Conservation (phyloP, 1,140 invertebrate species). For the Myzus persicae region DNA sequence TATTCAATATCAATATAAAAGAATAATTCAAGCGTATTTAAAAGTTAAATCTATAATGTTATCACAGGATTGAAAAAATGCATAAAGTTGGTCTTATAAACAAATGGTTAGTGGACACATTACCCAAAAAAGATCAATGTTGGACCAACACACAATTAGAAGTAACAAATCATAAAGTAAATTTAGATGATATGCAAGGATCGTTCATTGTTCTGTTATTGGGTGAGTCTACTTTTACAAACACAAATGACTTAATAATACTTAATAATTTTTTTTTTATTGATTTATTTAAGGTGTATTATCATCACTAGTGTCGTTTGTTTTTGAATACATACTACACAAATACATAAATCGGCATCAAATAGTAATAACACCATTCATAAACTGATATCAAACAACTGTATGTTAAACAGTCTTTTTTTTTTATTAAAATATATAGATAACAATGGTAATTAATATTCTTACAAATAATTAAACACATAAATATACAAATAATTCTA, state of each 20-base stretch:
- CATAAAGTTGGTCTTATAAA: conserved; percentile 84
- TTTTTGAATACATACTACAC: conserved; percentile 32
- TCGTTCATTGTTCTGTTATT: conserved; percentile 83
- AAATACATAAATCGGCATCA: conserved; percentile 28
- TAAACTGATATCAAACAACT: conserved; percentile 26
- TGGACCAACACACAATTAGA: conserved; percentile 70
- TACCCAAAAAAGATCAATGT: conserved; percentile 83
- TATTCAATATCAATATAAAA: neutral
- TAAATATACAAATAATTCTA: neutral
- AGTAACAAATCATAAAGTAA: conserved; percentile 83
- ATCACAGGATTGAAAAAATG: conserved; percentile 75
- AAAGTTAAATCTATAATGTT: neutral
- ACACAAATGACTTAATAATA: neutral
- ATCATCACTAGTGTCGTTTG: conserved; percentile 26
- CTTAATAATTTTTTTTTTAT: conserved; percentile 23
- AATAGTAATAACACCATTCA: conserved; percentile 38
- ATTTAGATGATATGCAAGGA: conserved; percentile 88
- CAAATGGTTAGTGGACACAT: conserved; percentile 80
- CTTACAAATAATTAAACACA: conserved; percentile 26
- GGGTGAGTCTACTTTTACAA: conserved; percentile 67
- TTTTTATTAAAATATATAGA: conserved; percentile 27
- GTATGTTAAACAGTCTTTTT: conserved; percentile 10
- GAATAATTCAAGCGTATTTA: neutral
- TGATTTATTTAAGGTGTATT: conserved; percentile 31
- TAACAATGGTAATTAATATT: neutral